These are phyloP conservation scores for Rhimphoctona megacephalus DNA, from an alignment of 2,888 invertebrate species.

Conservation along the genomic window DNA sequence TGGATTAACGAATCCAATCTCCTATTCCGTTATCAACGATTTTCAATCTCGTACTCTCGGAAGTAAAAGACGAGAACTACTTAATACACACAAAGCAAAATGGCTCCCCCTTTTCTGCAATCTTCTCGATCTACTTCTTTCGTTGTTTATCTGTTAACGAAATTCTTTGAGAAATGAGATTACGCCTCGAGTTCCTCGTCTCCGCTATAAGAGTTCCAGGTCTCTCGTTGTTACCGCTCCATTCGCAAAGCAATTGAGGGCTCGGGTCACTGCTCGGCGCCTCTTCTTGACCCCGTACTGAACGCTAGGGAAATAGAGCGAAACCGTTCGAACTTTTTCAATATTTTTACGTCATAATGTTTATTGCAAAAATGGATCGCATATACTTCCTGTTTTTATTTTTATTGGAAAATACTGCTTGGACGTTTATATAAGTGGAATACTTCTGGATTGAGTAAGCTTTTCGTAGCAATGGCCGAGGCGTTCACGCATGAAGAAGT, in stretches of 20 bases:
- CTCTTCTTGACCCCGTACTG: slow-evolving; percentile 19
- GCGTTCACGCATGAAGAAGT: slow-evolving; percentile 1
- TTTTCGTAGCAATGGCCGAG: background rate
- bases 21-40: slow-evolving; percentile 4
- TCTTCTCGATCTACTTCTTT: slow-evolving; percentile 31
- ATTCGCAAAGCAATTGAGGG: slow-evolving; percentile 47
- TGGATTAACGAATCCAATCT: slow-evolving; percentile 4
- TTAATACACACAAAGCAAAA: slow-evolving; percentile 12
- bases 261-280: slow-evolving; percentile 38
- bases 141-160: slow-evolving; percentile 48
- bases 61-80: background rate
- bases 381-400: slow-evolving; percentile 7
- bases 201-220: slow-evolving; percentile 32
- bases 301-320: slow-evolving; percentile 15
- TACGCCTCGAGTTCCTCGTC: slow-evolving; percentile 43
- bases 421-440: background rate
- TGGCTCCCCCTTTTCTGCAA: slow-evolving; percentile 1
- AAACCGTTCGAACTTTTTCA: background rate
- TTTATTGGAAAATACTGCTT: background rate
- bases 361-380: background rate
- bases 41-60: slow-evolving; percentile 17
- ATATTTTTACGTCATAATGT: slow-evolving; percentile 23
- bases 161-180: slow-evolving; percentile 61
- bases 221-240: slow-evolving; percentile 41
- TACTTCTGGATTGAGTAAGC: background rate